Conservation (phyloP, 2,113 vertebrate species). For the Pygoscelis adeliae region DNA sequence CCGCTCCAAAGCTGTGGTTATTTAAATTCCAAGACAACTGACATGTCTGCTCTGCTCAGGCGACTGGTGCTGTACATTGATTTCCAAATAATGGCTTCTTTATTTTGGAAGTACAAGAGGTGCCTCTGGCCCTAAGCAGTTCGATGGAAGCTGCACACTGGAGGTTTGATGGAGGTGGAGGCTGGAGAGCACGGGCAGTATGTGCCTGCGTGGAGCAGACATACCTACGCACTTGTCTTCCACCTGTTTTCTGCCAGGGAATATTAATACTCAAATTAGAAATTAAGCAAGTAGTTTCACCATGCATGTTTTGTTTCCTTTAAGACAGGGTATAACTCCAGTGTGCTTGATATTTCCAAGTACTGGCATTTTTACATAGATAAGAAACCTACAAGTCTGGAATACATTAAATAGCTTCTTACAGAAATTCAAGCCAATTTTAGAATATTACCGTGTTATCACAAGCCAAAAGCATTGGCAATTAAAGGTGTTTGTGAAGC, state of each 20-base stretch:
- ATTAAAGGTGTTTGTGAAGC: conserved; percentile 31
- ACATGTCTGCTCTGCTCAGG: neutral
- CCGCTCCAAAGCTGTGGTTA: neutral
- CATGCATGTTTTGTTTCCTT: neutral
- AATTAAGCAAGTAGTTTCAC: neutral
- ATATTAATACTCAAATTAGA: neutral
- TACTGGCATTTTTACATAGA: neutral
- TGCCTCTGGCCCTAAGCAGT: neutral
- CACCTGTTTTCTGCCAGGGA: neutral
- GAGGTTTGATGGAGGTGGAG: neutral
- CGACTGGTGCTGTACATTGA: neutral
- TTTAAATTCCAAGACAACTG: neutral
- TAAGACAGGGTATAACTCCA: neutral
- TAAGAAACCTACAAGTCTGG: conserved; percentile 3
- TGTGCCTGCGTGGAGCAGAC: neutral
- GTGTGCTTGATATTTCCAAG: neutral
- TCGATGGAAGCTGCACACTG: neutral
- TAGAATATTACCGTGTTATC: neutral
- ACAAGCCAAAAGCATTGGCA: conserved; percentile 39
- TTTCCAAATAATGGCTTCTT: neutral
- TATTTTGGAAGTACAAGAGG: neutral
- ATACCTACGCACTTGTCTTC: neutral
- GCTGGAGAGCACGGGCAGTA: accelerated
- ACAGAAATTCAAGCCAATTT: conserved; percentile 4
- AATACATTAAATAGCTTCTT: neutral